Percentiles rank a stretch among this genome's conserved stretches.
phyloP scores from a whole-genome alignment of 2,113 vertebrate genomes.

The Dromas ardeola region DNA sequence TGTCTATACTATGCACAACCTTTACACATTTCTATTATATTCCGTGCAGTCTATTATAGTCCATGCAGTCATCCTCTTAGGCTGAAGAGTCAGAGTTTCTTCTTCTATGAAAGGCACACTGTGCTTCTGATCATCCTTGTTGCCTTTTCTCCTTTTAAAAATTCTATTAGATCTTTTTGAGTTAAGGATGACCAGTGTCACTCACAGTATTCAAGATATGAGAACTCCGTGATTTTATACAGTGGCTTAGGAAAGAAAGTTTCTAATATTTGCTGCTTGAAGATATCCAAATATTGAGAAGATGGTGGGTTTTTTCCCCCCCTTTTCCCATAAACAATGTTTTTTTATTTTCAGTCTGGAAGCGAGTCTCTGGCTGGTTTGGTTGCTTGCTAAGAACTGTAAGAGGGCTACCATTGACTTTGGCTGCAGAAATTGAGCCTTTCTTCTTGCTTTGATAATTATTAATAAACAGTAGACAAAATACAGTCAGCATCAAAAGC shows the following conservation, averaged over 20 bases:
- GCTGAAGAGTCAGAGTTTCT: background rate
- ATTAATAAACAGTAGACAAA: background rate
- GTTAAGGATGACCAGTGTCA: background rate
- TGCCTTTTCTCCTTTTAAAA: background rate
- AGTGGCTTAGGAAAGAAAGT: background rate
- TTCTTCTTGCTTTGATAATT: background rate
- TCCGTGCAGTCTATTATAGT: background rate
- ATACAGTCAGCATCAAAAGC: background rate
- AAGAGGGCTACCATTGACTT: background rate
- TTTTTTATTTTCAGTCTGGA: background rate
- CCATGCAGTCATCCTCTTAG: background rate
- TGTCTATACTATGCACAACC: background rate
- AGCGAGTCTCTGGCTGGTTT: background rate
- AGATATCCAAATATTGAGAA: background rate
- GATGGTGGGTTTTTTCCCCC: rapidly evolving
- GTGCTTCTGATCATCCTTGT: background rate
- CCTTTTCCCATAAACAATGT: background rate
- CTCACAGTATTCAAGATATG: background rate
- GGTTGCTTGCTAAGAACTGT: background rate
- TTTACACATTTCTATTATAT: background rate
- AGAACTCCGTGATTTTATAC: background rate
- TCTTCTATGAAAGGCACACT: background rate
- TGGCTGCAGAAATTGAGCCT: background rate
- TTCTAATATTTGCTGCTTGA: background rate
- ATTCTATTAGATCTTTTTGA: background rate